Evolutionary conservation across 1,140 invertebrate genomes (phyloP), one percentile per base, ranked within the genome.

Genomic region (Temnothorax curvispinosus): DNA sequence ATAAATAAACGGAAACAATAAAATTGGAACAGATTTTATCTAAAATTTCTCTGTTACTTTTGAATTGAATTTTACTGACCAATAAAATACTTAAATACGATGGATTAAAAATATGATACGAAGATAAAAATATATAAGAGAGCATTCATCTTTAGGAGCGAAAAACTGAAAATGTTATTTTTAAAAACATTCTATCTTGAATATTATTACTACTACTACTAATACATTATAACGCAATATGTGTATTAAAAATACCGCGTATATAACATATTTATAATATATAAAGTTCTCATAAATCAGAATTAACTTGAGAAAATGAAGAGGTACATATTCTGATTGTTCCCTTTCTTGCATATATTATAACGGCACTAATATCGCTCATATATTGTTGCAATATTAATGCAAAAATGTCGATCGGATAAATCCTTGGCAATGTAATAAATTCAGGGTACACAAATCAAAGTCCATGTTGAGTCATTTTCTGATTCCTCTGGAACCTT

Each of bases 51-150:
- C 62, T 41, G 13, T 41, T 69, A 44, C 13, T n/a, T 41, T 8
- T 54, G 47, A 67, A 67, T 38, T 52, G 47, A 27, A 44, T 81
- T 81, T 67, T 81, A 69, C 21, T 27, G 38, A 78, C 7, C 13
- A 41, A 41, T 81, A n/a, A 69, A 80, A 41, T 56, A 56, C 56
- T 69, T 69, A 56, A 81, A 69, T 69, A 44, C 7, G 47, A 38
- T 18, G 18, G 47, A 35, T 71, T 47, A 47, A 41, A 38, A 27
- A 81, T 65, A 71, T 41, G 8, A 80, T 67, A 54, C 3, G 6
- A 54, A 80, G 35, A 67, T 69, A 21, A n/a, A 81, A 54, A 80
- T 80, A 69, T 0, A 21, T 13, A n/a, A 67, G 18, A 62, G 11
- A 56, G 9, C 32, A 67, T 50, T 67, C 47, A 78, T 54, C 44